Base-by-base conservation (phyloP, 2,888 invertebrate genomes). In the Apodemia zela region DNA sequence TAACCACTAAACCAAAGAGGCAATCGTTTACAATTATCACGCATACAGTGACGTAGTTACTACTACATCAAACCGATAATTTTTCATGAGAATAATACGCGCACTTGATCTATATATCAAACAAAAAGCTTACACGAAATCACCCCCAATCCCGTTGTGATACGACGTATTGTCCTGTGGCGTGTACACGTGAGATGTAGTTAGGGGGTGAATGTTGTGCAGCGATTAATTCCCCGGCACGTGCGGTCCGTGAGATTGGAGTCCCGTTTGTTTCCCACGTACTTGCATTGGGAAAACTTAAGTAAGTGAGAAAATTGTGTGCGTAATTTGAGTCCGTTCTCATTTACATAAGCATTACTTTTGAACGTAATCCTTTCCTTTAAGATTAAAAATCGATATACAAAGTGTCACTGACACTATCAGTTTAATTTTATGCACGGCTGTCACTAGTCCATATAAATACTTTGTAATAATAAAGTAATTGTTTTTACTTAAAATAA, bases 41-140 rank as follows among this genome's bases (percentile, higher is more conserved):
- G 6, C 6, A 54, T 25, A 6, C 25, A 54, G 54, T 54, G 21
- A 54, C 54, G 21, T 25, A 18, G 13, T 25, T 54, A 54, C 13
- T 25, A 7, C 13, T 25, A 25, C 51, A 25, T 25, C 51, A 54
- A 21, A 54, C 54, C 63, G 59, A 58, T 63, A 65, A 65, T 63
- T 65, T 60, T 60, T 62, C 65, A 62, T 63, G 51, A 65, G 60
- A 63, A 62, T 42, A 63, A 60, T 60, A 47, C 54, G 58, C 45
- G 47, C 62, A 60, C 61, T 66, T 58, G 57, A 63, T 59, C 18
- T 51, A 33, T 59, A 49, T 35, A 18, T 15, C 51, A 33, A 25
- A 33, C 11, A 51, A 17, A 21, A 6, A 6, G 5, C 1, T 13
- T 54, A 54, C 21, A 10, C 21, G 10, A 21, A 21, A 25, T 54